Conservation (phyloP, 2,797 vertebrate species). For the Tokudaia tokunoshimensis region DNA sequence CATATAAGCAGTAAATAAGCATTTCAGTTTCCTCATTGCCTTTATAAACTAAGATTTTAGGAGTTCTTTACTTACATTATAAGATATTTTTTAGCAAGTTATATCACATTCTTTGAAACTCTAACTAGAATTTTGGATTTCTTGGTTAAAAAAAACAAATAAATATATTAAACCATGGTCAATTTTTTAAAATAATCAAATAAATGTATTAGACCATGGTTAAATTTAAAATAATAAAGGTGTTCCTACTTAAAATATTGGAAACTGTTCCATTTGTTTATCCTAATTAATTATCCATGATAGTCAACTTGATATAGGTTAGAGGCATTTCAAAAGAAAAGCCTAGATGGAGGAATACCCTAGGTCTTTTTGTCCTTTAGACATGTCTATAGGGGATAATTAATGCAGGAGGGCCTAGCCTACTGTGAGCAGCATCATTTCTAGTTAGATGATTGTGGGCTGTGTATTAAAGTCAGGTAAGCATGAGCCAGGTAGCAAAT, state of each 20-base stretch:
- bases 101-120: not conserved
- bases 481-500: not conserved
- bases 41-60: not conserved
- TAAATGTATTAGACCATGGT: not conserved
- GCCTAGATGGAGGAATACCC: not conserved
- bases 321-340: not conserved
- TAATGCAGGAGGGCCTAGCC: not conserved
- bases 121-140: not conserved
- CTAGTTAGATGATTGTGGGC: not conserved
- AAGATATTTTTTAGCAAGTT: not conserved
- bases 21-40: not conserved
- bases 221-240: not conserved
- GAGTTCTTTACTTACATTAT: not conserved
- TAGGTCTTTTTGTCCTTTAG: not conserved
- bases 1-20: not conserved
- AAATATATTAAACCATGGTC: not conserved
- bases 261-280: not conserved
- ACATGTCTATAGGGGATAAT: not conserved
- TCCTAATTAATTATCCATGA: not conserved
- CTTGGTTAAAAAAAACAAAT: not conserved
- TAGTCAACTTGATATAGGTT: not conserved
- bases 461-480: not conserved
- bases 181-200: not conserved
- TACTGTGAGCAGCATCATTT: not conserved
- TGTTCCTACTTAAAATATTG: not conserved